A percentile compares a stretch with the other conserved stretches of the same genome.
phyloP scores from a whole-genome alignment of 1,140 invertebrate species.

The Ylistrum balloti region DNA sequence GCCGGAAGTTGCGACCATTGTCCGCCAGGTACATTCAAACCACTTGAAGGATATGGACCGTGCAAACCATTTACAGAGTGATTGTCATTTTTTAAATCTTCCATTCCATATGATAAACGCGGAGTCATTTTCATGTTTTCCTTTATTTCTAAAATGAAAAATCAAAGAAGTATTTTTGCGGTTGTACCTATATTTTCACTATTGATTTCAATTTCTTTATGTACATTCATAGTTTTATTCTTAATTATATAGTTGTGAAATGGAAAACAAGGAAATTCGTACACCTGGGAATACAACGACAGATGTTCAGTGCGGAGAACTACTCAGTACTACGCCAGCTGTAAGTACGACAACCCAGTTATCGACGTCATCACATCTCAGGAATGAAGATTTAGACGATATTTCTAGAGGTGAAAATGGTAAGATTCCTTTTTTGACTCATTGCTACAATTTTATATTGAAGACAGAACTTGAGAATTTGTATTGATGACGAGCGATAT shows the following conservation, averaged over 20 bases:
- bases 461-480: no score
- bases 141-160: no score
- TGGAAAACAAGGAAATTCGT: background rate
- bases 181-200: background rate
- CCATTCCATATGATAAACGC: no score
- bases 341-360: no score
- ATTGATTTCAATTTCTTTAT: no score
- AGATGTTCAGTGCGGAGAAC: background rate
- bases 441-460: no score
- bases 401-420: background rate
- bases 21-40: background rate
- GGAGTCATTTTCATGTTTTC: no score
- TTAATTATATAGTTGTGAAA: conserved; percentile 1
- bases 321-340: background rate
- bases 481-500: no score
- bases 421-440: background rate
- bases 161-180: no score
- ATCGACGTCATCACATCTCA: no score
- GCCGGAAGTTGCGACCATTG: background rate
- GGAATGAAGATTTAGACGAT: background rate
- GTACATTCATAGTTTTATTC: no score
- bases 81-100: background rate
- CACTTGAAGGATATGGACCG: background rate
- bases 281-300: background rate
- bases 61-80: background rate